Base-by-base conservation (phyloP, 1,140 invertebrate species). In the Aradophagus sp. region DNA sequence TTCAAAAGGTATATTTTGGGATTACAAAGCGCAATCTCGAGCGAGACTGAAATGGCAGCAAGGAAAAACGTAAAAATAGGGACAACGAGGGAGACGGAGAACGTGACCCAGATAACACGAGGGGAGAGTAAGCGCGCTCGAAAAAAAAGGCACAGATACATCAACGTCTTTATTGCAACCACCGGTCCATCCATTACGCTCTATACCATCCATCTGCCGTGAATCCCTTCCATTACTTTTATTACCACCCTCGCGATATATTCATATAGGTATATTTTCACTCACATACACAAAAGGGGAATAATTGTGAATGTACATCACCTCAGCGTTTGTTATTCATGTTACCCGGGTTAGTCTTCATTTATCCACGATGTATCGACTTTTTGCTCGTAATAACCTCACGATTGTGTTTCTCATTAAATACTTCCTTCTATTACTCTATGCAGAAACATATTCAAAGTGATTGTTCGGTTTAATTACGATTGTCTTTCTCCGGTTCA, bases 331-430 rank as follows among this genome's bases (percentile, higher is more conserved):
- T 55, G 67, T 67, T 68, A 69, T 68, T 68, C 53, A 58, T 61
- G 59, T 63, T 65, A 50, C 47, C 48, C 53, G 53, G 52, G 65
- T 73, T 69, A 65, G 63, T 65, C 63, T 72, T 65, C 71, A 63
- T 74, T 61, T 70, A 56, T 68, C 65, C 59, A 65, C 77, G 75
- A 82, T 83, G 81, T 78, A 77, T 36, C 80, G 81, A 41, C 72
- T 82, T 36, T 83, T 83, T 35, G 73, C 66, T 66, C 63, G 81
- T 38, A 83, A 81, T 76, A 72, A 71, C 65, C 4, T 23, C 20
- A 23, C 20, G n/a, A n/a, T n/a, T n/a, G n/a, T n/a, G n/a, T n/a
- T n/a, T n/a, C n/a, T n/a, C n/a, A n/a, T n/a, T n/a, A n/a, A n/a
- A n/a, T n/a, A n/a, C n/a, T n/a, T n/a, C n/a, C n/a, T n/a, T n/a